A percentile compares a stretch with the other conserved stretches of the same genome.
Evolutionary conservation across 2,888 invertebrate species (phyloP).

Genomic region (Temnothorax rugatulus): DNA sequence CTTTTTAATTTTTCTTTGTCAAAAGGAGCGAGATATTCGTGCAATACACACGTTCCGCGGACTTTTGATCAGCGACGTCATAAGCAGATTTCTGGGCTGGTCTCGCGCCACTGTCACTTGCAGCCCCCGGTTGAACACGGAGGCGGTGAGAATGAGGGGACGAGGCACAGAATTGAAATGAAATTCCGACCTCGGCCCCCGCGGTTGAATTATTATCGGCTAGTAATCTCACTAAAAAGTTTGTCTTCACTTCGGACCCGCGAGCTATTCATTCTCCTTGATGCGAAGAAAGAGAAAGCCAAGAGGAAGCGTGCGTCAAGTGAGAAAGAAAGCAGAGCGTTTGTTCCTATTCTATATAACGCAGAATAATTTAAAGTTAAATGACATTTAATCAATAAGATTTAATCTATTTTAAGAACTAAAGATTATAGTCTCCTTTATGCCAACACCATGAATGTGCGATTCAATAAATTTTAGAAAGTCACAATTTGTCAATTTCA

Average conservation of each 20-base stretch:
- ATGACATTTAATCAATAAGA: not conserved
- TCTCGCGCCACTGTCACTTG: conserved; percentile 80
- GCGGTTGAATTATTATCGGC: conserved; percentile 81
- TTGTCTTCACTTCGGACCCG: conserved; percentile 69
- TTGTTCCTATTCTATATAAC: not conserved
- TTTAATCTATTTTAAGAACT: not conserved
- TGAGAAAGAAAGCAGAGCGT: not conserved
- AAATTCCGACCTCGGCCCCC: conserved; percentile 76
- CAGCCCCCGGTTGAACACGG: conserved; percentile 67
- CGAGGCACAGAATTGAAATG: conserved; percentile 76
- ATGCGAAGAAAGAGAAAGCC: not conserved
- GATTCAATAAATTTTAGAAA: too few species aligned
- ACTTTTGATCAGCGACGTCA: conserved; percentile 30
- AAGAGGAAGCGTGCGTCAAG: not conserved
- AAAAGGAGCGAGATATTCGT: not conserved
- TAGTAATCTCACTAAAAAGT: conserved; percentile 79
- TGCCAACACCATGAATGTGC: too few species aligned
- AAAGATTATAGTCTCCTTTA: not conserved
- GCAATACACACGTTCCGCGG: not conserved
- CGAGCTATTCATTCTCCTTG: conserved; percentile 55
- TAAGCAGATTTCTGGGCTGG: conserved; percentile 27
- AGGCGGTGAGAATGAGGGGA: conserved; percentile 47
- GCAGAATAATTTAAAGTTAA: not conserved
- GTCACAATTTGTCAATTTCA: too few species aligned
- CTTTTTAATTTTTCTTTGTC: not conserved